Conservation (phyloP, 1,140 invertebrate species). For the Pseudomyrmex cubaensis region DNA sequence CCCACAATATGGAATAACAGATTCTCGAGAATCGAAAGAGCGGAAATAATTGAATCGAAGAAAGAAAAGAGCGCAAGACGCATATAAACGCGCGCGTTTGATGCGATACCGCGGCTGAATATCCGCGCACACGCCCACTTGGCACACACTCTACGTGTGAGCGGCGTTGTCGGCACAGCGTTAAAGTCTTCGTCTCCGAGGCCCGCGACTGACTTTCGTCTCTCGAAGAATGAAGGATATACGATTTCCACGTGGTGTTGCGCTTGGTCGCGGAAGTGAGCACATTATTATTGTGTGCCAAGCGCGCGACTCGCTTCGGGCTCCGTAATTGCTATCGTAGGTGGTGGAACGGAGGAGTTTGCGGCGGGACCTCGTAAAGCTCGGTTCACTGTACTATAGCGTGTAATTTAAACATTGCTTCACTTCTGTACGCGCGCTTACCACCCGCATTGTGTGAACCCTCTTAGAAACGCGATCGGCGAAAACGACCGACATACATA, state of each 20-base stretch:
- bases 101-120: not conserved
- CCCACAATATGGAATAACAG: not conserved
- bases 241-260: slow-evolving; percentile 44
- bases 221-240: slow-evolving; percentile 16
- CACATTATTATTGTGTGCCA: slow-evolving; percentile 52
- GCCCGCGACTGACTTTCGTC: slow-evolving; percentile 8
- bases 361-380: slow-evolving; percentile 76
- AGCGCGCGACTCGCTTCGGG: slow-evolving; percentile 61
- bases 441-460: slow-evolving; percentile 68
- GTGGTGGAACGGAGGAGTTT: slow-evolving; percentile 69
- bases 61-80: not conserved
- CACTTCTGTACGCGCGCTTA: slow-evolving; percentile 67
- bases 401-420: slow-evolving; percentile 81
- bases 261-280: slow-evolving; percentile 60
- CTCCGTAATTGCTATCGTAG: slow-evolving; percentile 75
- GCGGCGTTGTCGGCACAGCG: not conserved
- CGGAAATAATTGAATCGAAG: slow-evolving; percentile 6
- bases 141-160: not conserved
- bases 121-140: slow-evolving; percentile 19
- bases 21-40: slow-evolving; percentile 14
- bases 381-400: slow-evolving; percentile 67
- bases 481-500: not conserved
- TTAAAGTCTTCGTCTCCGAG: not conserved
- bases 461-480: slow-evolving; percentile 9
- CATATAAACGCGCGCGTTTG: not conserved